phyloP scores from a whole-genome alignment of 2,797 vertebrate species.

The Carcharodon carcharias region DNA sequence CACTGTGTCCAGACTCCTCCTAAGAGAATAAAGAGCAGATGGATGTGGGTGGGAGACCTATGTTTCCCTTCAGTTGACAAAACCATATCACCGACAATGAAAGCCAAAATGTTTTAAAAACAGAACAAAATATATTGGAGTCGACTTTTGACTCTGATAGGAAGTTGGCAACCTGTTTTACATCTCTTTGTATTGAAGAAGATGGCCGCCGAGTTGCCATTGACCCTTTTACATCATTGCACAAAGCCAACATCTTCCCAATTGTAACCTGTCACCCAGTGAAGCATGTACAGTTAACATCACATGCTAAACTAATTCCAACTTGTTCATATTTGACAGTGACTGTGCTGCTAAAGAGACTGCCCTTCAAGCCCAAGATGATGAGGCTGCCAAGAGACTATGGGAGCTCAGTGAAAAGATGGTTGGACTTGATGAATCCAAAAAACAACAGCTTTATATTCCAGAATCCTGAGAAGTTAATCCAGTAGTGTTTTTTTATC shows the following conservation, averaged over 20 bases:
- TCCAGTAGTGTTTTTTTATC: neutral
- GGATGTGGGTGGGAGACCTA: neutral
- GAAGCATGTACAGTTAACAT: neutral
- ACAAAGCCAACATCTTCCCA: neutral
- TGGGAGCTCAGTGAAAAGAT: conserved; percentile 63
- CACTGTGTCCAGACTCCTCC: neutral
- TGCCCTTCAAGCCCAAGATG: conserved; percentile 55
- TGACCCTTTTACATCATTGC: neutral
- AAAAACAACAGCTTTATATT: neutral
- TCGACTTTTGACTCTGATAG: neutral
- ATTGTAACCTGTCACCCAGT: neutral
- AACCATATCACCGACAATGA: neutral
- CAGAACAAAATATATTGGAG: neutral
- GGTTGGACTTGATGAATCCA: conserved; percentile 50
- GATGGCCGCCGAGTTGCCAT: neutral
- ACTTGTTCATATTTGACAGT: conserved; percentile 44
- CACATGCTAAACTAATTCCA: neutral
- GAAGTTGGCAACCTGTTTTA: neutral
- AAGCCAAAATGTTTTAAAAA: neutral
- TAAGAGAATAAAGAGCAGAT: neutral
- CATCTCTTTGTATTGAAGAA: neutral
- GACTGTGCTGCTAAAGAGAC: conserved; percentile 55
- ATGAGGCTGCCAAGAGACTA: conserved; percentile 53
- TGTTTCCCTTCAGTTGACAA: neutral
- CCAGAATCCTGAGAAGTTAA: neutral